These are phyloP conservation scores for Ambastaia sidthimunki DNA, from an alignment of 2,797 vertebrate species.

Conservation along the genomic window DNA sequence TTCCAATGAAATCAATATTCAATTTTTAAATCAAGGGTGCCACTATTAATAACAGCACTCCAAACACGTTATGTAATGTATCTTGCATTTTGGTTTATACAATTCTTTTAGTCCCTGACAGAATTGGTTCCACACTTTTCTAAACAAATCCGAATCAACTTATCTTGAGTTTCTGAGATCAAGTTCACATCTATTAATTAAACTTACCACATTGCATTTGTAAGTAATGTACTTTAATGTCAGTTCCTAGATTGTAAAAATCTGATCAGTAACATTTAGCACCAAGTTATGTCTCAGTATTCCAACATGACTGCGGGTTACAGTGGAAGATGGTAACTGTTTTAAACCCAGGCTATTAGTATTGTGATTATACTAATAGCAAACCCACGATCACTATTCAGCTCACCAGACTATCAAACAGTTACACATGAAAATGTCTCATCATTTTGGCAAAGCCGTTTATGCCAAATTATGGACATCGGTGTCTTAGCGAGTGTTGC, in stretches of 20 bases:
- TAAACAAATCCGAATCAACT: background rate
- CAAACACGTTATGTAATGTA: background rate
- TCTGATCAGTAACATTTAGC: background rate
- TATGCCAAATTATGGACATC: background rate
- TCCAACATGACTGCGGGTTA: background rate
- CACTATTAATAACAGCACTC: constrained; percentile 18
- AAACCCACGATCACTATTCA: background rate
- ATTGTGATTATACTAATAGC: background rate
- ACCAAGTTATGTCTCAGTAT: constrained; percentile 23
- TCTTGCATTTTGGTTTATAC: background rate
- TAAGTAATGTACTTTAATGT: background rate
- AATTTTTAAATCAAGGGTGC: constrained; percentile 43
- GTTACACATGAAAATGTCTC: constrained; percentile 10
- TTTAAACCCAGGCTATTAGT: constrained; percentile 14
- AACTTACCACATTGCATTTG: background rate
- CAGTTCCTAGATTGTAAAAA: background rate
- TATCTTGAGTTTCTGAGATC: background rate
- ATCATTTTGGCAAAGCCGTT: background rate
- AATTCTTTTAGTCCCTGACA: background rate
- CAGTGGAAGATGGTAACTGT: background rate
- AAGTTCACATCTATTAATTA: background rate
- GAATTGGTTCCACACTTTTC: too few relatives aligned
- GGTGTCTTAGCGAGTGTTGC: background rate
- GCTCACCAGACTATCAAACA: background rate
- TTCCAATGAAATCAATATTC: constrained; percentile 2